Base-by-base conservation (phyloP, 2,797 vertebrate genomes). In the Rhinoraja longicauda region DNA sequence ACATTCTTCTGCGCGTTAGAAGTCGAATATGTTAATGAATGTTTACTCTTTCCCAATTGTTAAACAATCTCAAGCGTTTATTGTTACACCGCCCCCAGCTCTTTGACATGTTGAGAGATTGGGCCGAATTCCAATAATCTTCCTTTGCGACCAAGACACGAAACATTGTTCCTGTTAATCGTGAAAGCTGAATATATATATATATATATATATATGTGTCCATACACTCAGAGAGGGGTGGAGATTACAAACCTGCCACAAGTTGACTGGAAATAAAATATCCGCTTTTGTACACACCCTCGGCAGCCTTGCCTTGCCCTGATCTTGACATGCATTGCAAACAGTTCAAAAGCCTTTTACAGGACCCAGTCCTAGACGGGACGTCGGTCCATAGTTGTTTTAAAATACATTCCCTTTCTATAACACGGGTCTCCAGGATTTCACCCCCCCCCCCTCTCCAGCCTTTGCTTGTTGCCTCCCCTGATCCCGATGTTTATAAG, bases 21-120 rank as follows among this genome's bases (percentile, higher is more conserved):
- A 67, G n/a, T 62, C 59, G 26, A 86, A n/a, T 36, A 36, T 88
- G 84, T 88, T 88, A 88, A 67, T 88, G 59, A 67, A 67, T 88
- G 84, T 67, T 88, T 64, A 88, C 84, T 8, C 59, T 64, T 64
- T 29, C 24, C n/a, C 84, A 36, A 67, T 88, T 88, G 84, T 88
- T 88, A 32, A 88, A 88, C 84, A 88, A 21, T 36, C 59, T 9
- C 0, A 32, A 64, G 64, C 32, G 84, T 24, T 88, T 88, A 88
- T 88, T 88, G 84, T 67, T 62, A 19, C 70, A 21, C 70, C 70
- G 70, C 70, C 84, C 59, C n/a, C 84, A 62, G 59, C 62, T 67
- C 84, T 88, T 86, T 19, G 21, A 62, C 84, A 9, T 67, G 84
- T 88, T n/a, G n/a, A 36, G 84, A 88, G 84, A 88, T 88, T 67